Conservation (phyloP, 2,797 vertebrate species). For the Columba guinea region DNA sequence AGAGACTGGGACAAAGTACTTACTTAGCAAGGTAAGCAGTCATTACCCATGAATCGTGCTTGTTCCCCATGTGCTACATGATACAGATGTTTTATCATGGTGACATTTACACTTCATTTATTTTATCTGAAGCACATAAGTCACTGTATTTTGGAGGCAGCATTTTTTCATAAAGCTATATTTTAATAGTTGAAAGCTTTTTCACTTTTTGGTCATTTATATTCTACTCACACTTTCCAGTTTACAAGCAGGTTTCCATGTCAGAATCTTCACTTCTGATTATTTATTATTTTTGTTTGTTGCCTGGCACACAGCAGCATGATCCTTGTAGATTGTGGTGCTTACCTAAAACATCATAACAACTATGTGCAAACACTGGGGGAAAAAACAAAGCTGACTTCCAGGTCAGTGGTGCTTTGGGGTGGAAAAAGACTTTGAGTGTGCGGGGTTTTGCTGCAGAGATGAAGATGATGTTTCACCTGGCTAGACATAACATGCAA, state of each 20-base stretch:
- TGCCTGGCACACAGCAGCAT: not conserved
- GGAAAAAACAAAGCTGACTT: not conserved
- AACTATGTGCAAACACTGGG: not conserved
- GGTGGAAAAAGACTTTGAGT: not conserved
- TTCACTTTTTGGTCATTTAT: not conserved
- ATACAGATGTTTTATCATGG: not conserved
- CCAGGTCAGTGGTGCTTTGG: not conserved
- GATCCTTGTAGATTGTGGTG: not conserved
- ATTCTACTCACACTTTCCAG: not conserved
- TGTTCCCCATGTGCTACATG: accelerated
- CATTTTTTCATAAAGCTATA: not conserved
- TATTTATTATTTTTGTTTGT: not conserved
- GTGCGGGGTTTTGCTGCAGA: not conserved
- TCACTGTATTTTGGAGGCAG: not conserved
- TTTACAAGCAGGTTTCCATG: not conserved
- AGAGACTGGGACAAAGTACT: not conserved
- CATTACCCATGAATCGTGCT: not conserved
- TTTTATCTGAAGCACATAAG: not conserved
- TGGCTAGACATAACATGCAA: not conserved
- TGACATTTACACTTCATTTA: not conserved
- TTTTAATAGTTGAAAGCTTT: not conserved
- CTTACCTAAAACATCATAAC: not conserved
- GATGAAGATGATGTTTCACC: accelerated
- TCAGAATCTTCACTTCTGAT: not conserved
- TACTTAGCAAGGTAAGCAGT: not conserved